Evolutionary conservation across 30 jellyfish, hydroid and myxozoan species (phyloP).

Genomic region (Hydractinia echinata): DNA sequence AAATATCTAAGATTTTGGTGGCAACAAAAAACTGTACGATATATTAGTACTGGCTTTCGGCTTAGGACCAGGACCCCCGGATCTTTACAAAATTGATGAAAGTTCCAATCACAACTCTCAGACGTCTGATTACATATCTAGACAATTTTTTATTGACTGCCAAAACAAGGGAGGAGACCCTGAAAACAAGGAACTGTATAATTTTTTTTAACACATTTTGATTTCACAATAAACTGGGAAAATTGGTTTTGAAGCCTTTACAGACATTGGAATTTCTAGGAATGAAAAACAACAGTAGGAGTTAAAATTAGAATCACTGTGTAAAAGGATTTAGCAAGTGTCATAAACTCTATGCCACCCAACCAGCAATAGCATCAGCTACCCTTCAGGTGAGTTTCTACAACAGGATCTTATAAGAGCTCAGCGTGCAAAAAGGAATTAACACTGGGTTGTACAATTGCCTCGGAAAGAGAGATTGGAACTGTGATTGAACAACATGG

Average conservation of each 20-base stretch:
- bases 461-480: too few relatives aligned
- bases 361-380: constrained; percentile 45
- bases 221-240: constrained; percentile 13
- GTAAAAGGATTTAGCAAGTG: neutral
- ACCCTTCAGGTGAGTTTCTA: constrained; percentile 9
- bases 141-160: neutral
- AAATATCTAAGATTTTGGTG: constrained; percentile 32
- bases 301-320: too few relatives aligned
- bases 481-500: too few relatives aligned
- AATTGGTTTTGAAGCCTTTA: neutral
- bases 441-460: too few relatives aligned
- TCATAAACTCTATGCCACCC: constrained; percentile 16
- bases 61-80: constrained; percentile 30
- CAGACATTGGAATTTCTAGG: neutral
- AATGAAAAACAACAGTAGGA: neutral
- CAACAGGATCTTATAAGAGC: neutral
- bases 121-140: neutral
- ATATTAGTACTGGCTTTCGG: constrained; percentile 17
- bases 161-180: neutral
- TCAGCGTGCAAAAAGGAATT: too few relatives aligned
- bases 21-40: constrained; percentile 3
- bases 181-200: neutral
- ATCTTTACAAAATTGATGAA: constrained; percentile 8
- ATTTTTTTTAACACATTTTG: neutral
- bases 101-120: constrained; percentile 2